Base-by-base conservation (phyloP, 2,797 vertebrate species). In the Pseudomugil gertrudae region DNA sequence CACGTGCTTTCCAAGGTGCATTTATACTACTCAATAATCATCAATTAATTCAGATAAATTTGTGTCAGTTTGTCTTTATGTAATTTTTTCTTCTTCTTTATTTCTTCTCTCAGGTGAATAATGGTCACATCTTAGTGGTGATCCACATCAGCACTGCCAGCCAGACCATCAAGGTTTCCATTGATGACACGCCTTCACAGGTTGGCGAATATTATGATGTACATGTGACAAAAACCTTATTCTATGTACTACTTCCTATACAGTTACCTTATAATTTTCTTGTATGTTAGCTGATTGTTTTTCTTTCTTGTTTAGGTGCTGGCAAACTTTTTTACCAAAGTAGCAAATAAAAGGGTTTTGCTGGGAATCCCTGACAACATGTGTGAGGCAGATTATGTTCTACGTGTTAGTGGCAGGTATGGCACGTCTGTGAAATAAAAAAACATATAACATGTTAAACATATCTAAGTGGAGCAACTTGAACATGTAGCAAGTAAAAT, bases 91-190 rank as follows among this genome's bases (percentile, higher is more conserved):
- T 1, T 19, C 15, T 0, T 62, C 2, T 21, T n/a, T 45, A 5
- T 32, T 47, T 3, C 24, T 29, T 27, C 14, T 19, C 15, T 26
- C 73, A 92, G 91, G 94, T 98, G 50, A 82, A 79, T 68, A 96
- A 96, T 72, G 91, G 94, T 76, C 92, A 95, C 79, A 93, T 98
- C 87, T 94, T 98, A 69, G 85, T 97, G 33, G 91, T 97, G 76
- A 97, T 99, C 82, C 98, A 99, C 82, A 94, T 95, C 79, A 80
- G 93, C 65, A 95, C 94, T 1, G 95, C 94, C 69, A 98, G 97
- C 83, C 98, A 98, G 80, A 99, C 97, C 66, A 93, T 99, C 80
- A 98, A 97, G 89, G 96, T 98, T 30, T 95, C 94, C 0, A 93
- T 97, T 4, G 92, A 98, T 11, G 95, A 99, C 73, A 95, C 95